phyloP scores from a whole-genome alignment of 2,113 vertebrate species.

The Accipiter cooperii region DNA sequence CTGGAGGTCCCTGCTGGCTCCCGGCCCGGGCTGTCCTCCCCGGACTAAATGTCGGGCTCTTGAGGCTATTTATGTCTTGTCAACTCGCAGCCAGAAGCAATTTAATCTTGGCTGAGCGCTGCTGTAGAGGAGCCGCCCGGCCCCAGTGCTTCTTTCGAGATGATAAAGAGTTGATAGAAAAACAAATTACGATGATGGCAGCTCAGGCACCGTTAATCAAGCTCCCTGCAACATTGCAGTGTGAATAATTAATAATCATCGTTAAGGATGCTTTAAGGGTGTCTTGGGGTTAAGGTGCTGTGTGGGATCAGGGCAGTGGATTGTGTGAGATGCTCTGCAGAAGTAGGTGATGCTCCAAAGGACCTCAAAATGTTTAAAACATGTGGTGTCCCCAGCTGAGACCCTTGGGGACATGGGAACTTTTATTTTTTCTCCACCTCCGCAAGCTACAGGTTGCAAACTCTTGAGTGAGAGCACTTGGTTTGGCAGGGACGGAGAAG shows the following conservation, averaged over 20 bases:
- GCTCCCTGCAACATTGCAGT: neutral
- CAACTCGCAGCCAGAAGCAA: neutral
- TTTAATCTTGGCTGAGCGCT: neutral
- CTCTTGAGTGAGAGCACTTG: neutral
- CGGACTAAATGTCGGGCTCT: fast-evolving
- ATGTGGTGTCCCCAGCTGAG: neutral
- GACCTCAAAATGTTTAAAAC: neutral
- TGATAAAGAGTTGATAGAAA: constrained; percentile 13
- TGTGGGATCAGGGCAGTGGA: fast-evolving
- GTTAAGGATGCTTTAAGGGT: neutral
- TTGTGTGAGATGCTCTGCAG: fast-evolving
- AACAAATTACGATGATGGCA: neutral
- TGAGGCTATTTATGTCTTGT: neutral
- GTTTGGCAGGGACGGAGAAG: neutral
- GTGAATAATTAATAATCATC: neutral
- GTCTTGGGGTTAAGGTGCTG: neutral
- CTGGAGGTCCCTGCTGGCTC: neutral
- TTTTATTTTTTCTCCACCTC: fast-evolving
- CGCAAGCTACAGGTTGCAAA: fast-evolving
- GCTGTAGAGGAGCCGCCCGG: neutral
- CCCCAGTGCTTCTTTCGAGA: neutral
- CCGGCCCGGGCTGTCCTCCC: neutral
- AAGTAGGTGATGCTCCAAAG: fast-evolving
- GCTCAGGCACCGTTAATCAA: neutral
- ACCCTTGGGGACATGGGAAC: neutral